Evolutionary conservation across 2,888 invertebrate species (phyloP).

Genomic region (Pogonocherus hispidulus): DNA sequence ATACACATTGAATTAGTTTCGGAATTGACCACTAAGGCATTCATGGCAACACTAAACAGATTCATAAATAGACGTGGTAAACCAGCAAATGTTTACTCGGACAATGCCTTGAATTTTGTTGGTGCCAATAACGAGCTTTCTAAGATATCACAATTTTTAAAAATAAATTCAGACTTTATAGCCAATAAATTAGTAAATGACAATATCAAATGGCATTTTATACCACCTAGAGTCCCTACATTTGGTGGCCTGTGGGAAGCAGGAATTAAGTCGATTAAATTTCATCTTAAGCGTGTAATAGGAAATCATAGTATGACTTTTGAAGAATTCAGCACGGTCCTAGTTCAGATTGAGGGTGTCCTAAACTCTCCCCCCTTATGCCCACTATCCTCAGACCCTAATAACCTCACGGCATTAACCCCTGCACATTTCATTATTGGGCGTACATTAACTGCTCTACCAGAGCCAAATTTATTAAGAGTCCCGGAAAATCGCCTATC

Average conservation of each 20-base stretch:
- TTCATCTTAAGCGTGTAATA: slow-evolving; percentile 26
- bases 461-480: neutral
- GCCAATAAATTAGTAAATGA: slow-evolving; percentile 22
- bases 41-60: slow-evolving; percentile 6
- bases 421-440: neutral
- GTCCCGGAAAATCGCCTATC: neutral
- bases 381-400: neutral
- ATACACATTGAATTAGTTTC: slow-evolving; percentile 46
- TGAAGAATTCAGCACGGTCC: slow-evolving; percentile 19
- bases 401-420: neutral
- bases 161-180: slow-evolving; percentile 10
- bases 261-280: neutral
- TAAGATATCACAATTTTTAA: slow-evolving; percentile 19
- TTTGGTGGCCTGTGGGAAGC: slow-evolving; percentile 43
- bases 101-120: no score
- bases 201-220: slow-evolving; percentile 35
- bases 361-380: neutral
- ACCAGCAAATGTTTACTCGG: slow-evolving; percentile 24
- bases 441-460: neutral
- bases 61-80: slow-evolving; percentile 25
- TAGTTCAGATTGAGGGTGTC: slow-evolving; percentile 6
- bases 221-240: slow-evolving; percentile 46
- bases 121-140: slow-evolving; percentile 25
- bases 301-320: neutral
- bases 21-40: slow-evolving; percentile 10